A percentile compares a stretch with the other conserved stretches of the same genome.
These are phyloP conservation scores for Hirudinaria manillensis DNA, from an alignment of 2,888 invertebrate genomes.

Conservation along the genomic window DNA sequence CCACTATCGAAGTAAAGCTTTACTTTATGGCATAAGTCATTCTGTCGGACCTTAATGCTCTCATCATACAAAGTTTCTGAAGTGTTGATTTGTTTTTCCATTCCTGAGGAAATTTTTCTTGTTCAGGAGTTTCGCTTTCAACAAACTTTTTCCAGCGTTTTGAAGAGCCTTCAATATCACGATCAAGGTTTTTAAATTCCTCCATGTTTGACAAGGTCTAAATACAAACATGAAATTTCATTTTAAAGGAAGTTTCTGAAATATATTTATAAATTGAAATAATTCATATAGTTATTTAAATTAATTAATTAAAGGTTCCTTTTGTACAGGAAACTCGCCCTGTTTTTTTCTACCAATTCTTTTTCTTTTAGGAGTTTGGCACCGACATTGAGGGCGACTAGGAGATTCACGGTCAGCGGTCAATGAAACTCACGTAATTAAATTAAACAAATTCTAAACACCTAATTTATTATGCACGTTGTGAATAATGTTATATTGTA, in stretches of 20 bases:
- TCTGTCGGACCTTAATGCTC: conserved; percentile 84
- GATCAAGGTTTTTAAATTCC: conserved; percentile 81
- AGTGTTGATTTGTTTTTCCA: conserved; percentile 93
- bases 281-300: no score
- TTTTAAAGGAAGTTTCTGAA: neutral
- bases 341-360: no score
- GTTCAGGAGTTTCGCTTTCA: conserved; percentile 87
- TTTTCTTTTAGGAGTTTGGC: no score
- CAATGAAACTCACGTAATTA: no score
- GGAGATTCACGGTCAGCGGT: no score
- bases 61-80: conserved; percentile 88
- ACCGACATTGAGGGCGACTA: no score
- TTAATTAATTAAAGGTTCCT: no score
- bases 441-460: no score
- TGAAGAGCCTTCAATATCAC: conserved; percentile 88
- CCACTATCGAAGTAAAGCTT: conserved; percentile 46
- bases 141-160: conserved; percentile 95
- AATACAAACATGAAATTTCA: neutral
- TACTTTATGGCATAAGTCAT: conserved; percentile 88
- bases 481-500: no score
- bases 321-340: no score
- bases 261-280: neutral
- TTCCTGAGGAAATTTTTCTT: conserved; percentile 93
- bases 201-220: conserved; percentile 76
- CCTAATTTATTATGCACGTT: no score